These are phyloP conservation scores for Pedetes capensis DNA, from an alignment of 2,113 vertebrate genomes.

Conservation along the genomic window DNA sequence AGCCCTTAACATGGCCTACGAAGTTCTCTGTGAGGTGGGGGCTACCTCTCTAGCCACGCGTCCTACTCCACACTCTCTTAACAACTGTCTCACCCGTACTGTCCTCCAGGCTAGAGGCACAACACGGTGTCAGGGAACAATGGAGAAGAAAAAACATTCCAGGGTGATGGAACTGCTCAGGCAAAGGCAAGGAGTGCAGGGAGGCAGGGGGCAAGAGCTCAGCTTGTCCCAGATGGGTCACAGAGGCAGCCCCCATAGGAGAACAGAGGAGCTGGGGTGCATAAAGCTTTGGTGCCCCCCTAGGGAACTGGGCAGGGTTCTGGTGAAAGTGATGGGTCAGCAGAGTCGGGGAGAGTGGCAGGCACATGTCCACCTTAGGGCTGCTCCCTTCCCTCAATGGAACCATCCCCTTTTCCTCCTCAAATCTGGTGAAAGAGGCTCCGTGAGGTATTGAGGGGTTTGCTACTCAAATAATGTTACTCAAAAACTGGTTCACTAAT, in stretches of 20 bases:
- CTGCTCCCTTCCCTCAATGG: background rate
- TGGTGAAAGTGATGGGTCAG: background rate
- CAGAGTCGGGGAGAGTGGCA: background rate
- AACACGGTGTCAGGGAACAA: background rate
- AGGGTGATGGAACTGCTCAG: background rate
- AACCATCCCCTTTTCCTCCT: background rate
- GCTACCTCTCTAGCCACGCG: rapidly evolving
- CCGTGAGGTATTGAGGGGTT: background rate
- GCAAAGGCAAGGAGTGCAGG: background rate
- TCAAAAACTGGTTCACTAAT: background rate
- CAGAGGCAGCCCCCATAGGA: no score
- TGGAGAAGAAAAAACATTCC: no score
- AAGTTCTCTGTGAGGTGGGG: no score
- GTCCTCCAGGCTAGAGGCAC: no score
- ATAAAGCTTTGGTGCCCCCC: no score
- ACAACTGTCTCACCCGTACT: no score
- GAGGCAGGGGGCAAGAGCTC: background rate
- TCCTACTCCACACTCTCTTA: background rate
- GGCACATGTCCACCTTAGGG: rapidly evolving
- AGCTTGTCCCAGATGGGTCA: no score
- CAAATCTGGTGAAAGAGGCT: background rate
- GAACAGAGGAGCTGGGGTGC: no score
- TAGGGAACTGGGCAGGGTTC: background rate
- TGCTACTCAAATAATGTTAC: background rate
- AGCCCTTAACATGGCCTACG: background rate